Evolutionary conservation across 2,888 invertebrate species (phyloP).

Genomic region (Trileptium ribeirensis): DNA sequence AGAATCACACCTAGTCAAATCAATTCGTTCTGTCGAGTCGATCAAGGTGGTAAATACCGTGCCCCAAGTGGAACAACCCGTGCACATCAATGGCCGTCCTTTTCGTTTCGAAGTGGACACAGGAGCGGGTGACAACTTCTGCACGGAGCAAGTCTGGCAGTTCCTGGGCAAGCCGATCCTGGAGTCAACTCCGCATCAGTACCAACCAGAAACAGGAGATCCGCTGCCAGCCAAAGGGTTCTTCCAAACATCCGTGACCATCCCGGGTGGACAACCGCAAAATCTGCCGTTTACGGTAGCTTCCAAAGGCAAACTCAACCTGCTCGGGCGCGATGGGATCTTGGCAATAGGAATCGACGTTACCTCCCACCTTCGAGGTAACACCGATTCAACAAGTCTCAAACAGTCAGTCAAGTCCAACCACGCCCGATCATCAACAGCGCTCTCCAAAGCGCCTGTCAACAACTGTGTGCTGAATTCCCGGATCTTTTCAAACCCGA

Average conservation of each 20-base stretch:
- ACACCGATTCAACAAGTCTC: no score
- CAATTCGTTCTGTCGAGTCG: background rate
- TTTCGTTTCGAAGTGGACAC: slow-evolving; percentile 25
- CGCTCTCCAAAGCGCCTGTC: background rate
- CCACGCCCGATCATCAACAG: background rate
- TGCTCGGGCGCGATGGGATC: background rate
- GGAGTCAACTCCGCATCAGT: background rate
- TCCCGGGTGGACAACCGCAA: background rate
- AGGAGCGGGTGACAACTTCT: slow-evolving; percentile 11
- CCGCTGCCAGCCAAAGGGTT: background rate
- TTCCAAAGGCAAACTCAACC: background rate
- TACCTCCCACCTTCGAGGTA: no score
- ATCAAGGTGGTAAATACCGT: background rate
- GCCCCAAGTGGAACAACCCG: slow-evolving; percentile 22
- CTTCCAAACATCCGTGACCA: background rate
- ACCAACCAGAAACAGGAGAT: background rate
- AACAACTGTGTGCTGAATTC: background rate
- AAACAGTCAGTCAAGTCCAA: background rate
- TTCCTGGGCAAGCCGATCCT: background rate
- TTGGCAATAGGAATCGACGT: background rate
- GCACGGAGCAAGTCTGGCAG: slow-evolving; percentile 1
- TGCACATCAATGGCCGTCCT: background rate
- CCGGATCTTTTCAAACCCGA: slow-evolving; percentile 1
- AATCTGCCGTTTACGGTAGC: background rate
- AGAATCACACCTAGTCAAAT: no score